Evolutionary conservation across 2,888 invertebrate species (phyloP), one percentile per base, ranked within the genome.

Genomic region (Pardosa pseudoannulata): DNA sequence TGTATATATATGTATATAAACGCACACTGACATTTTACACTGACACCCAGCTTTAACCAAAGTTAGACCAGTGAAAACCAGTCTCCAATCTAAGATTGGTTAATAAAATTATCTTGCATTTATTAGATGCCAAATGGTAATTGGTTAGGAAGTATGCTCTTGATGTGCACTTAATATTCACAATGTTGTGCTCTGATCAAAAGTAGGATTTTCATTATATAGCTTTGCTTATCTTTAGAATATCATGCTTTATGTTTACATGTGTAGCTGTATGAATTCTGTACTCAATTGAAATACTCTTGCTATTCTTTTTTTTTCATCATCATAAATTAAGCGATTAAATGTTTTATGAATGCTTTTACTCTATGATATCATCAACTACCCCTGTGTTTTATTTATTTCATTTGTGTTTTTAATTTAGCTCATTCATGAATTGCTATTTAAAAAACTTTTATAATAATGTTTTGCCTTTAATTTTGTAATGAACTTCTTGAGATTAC

Each of bases 81-180:
- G 41, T 13, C n/a, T n/a, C 16, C 9, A 46, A 16, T 46, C 9
- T 46, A n/a, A 62, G 23, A 28, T 62, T 23, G 6, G 28, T 62
- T 16, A 7, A 19, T 50, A 16, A 65, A 31, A 65, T 65, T 65
- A 65, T 31, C 23, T 56, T 65, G 9, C 1, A 16, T 31, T 65
- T 65, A 31, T 29, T 29, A 65, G 16, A 29, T 65, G n/a, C n/a
- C 16, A 65, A 31, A 56, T 1, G 3, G 23, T 74, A 62, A 28
- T 74, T 36, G 28, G 28, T 74, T 74, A 36, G n/a, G 39, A 74
- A 64, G 27, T 74, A 64, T 28, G 27, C 13, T 64, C 9, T 74
- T 39, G 62, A 39, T 39, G 16, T 74, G 19, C 39, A 36, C 27
- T 64, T 39, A 27, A 36, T 64, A 28, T 27, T 29, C 29, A 64